Percentiles rank a stretch among this genome's conserved stretches.
These are phyloP conservation scores for Actias luna DNA, from an alignment of 2,888 invertebrate species.

Conservation along the genomic window DNA sequence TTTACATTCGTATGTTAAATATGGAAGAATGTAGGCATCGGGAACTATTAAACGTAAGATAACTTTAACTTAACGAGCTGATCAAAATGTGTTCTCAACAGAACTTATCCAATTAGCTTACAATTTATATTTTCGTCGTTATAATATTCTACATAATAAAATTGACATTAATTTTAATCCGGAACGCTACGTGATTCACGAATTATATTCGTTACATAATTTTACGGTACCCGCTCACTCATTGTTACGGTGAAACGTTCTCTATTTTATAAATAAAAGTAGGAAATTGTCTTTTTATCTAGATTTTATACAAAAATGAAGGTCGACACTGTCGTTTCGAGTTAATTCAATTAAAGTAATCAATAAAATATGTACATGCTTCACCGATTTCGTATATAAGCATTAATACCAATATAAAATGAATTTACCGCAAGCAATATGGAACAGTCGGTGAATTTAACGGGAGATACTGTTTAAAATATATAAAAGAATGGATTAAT, in stretches of 20 bases:
- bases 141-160: slow-evolving; percentile 31
- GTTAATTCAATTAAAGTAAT: neutral
- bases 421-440: neutral
- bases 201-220: slow-evolving; percentile 12
- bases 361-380: neutral
- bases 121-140: neutral
- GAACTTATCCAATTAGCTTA: neutral
- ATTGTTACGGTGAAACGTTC: slow-evolving; percentile 6
- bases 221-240: slow-evolving; percentile 17
- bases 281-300: slow-evolving; percentile 8
- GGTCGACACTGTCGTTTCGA: neutral
- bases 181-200: slow-evolving; percentile 11
- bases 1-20: neutral
- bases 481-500: neutral
- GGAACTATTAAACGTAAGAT: neutral
- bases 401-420: neutral
- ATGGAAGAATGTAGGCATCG: neutral
- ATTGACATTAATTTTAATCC: slow-evolving; percentile 18
- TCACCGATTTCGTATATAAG: neutral
- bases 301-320: slow-evolving; percentile 1
- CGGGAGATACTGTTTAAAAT: neutral
- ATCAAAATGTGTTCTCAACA: neutral
- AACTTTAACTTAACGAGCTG: neutral
- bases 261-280: slow-evolving; percentile 9
- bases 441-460: neutral